These are phyloP conservation scores for Ochotona princeps DNA, from an alignment of 2,113 vertebrate genomes.

Conservation along the genomic window DNA sequence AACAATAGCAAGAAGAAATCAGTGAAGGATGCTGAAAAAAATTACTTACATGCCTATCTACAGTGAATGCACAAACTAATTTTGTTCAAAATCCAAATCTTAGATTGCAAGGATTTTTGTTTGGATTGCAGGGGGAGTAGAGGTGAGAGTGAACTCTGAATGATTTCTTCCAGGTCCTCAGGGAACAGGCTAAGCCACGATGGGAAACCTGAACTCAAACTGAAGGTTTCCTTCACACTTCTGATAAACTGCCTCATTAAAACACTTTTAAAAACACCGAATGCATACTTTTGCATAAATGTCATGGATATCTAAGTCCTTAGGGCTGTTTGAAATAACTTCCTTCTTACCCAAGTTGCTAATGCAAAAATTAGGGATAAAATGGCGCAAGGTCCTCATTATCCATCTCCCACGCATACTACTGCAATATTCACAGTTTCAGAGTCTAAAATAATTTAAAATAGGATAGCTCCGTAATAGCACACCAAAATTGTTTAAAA, in stretches of 20 bases:
- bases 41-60: not conserved
- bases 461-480: not conserved
- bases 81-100: accelerated
- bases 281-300: not conserved
- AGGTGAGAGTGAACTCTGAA: accelerated
- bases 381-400: not conserved
- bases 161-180: too few species aligned
- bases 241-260: not conserved
- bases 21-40: not conserved
- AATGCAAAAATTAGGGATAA: not conserved
- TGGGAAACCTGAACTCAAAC: not conserved
- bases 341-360: not conserved
- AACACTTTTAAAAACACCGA: not conserved
- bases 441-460: not conserved
- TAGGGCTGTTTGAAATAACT: not conserved
- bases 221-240: not conserved
- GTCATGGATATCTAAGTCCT: not conserved
- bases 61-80: not conserved
- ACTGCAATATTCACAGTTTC: not conserved
- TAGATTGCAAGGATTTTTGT: too few species aligned
- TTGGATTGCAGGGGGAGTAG: too few species aligned
- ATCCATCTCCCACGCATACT: not conserved
- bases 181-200: too few species aligned
- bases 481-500: not conserved
- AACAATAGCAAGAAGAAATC: not conserved